Evolutionary conservation across 2,888 invertebrate species (phyloP).

Genomic region (Hoplodrina blanda): DNA sequence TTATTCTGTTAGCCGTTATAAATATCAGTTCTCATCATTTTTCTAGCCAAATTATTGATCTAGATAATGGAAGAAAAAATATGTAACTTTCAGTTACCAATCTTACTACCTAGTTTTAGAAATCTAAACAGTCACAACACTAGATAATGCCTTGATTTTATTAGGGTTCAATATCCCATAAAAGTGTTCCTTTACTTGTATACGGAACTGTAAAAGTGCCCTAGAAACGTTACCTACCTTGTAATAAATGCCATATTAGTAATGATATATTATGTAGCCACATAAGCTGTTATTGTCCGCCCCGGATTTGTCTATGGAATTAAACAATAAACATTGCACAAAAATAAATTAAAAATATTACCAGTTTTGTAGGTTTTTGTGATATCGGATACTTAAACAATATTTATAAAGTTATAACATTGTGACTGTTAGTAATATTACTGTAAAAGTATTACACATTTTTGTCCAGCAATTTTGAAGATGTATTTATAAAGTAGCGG

Average conservation of each 20-base stretch:
- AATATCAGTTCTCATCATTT: background rate
- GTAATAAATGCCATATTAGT: slow-evolving; percentile 33
- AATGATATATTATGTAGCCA: slow-evolving; percentile 4
- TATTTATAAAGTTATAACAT: background rate
- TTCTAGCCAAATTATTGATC: background rate
- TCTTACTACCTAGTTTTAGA: background rate
- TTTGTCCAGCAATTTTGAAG: slow-evolving; percentile 35
- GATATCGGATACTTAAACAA: background rate
- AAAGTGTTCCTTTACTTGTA: background rate
- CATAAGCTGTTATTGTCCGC: slow-evolving; percentile 5
- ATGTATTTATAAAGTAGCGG: slow-evolving; percentile 55
- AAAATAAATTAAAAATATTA: background rate
- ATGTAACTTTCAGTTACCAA: background rate
- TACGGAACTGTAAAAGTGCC: background rate
- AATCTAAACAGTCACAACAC: background rate
- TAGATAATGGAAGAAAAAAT: background rate
- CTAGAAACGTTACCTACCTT: slow-evolving; percentile 9
- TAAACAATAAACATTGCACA: slow-evolving; percentile 2
- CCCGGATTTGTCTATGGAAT: slow-evolving; percentile 1
- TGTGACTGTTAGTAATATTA: slow-evolving; percentile 7
- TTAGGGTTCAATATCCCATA: slow-evolving; percentile 1
- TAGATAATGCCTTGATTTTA: background rate
- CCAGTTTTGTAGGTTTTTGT: slow-evolving; percentile 18
- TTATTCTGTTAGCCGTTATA: too few relatives aligned
- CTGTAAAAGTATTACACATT: slow-evolving; percentile 10